Evolutionary conservation across 53 echinoderm and acorn worm species (phyloP).

Genomic region (Paelopatides confundens): DNA sequence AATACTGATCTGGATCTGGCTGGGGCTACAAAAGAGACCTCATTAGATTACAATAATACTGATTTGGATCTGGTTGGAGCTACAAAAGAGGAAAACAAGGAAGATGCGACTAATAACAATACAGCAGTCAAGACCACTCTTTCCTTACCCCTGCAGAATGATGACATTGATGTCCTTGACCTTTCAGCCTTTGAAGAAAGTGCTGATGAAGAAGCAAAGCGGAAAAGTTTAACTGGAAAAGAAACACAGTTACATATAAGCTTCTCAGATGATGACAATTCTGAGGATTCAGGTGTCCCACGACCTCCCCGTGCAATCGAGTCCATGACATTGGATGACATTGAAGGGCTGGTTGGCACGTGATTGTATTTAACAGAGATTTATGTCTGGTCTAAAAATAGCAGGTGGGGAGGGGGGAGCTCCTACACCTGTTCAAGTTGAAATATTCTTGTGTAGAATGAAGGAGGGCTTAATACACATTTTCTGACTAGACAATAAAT

Average conservation of each 20-base stretch:
- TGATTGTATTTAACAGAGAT: not conserved
- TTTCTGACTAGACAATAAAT: too few relatives aligned
- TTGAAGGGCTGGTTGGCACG: slow-evolving; percentile 60
- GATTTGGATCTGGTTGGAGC: not conserved
- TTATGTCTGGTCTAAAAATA: too few relatives aligned
- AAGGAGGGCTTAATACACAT: too few relatives aligned
- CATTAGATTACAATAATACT: slow-evolving; percentile 38
- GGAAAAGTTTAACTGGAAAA: slow-evolving; percentile 45
- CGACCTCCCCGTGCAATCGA: slow-evolving; percentile 87
- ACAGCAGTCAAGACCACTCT: not conserved
- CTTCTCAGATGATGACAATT: slow-evolving; percentile 98
- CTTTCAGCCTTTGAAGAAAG: slow-evolving; percentile 49
- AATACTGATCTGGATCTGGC: slow-evolving; percentile 1
- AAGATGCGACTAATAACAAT: slow-evolving; percentile 34
- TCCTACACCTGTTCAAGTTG: too few relatives aligned
- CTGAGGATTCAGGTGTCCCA: slow-evolving; percentile 95
- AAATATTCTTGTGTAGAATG: too few relatives aligned
- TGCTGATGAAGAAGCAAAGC: slow-evolving; percentile 52
- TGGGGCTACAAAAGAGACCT: not conserved
- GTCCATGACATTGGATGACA: slow-evolving; percentile 92
- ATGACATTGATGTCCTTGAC: slow-evolving; percentile 42
- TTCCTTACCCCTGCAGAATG: not conserved
- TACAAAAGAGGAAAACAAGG: slow-evolving; percentile 19
- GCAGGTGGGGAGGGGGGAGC: too few relatives aligned
- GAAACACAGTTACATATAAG: slow-evolving; percentile 96